Evolutionary conservation across 2,797 vertebrate genomes (phyloP), one percentile per base, ranked within the genome.

Genomic region (Dallia pectoralis): DNA sequence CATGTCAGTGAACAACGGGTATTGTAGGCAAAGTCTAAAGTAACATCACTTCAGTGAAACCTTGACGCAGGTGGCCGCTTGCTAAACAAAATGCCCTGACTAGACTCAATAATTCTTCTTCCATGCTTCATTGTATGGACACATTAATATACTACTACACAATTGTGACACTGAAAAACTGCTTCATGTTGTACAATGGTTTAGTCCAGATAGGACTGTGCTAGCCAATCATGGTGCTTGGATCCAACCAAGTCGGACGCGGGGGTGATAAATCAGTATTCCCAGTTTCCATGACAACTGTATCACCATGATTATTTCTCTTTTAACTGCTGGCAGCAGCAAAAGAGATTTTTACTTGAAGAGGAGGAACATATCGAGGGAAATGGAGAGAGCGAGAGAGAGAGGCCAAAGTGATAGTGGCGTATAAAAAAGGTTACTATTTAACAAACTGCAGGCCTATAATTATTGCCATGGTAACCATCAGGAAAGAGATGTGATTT

Each of bases 391-490:
- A 66, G 67, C 65, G 71, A 62, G 29, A 63, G 61, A 63, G 15
- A 32, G 29, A 63, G 30, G 62, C 30, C 62, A 33, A 64, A 33
- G 62, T 2, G 2, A 64, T 19, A 29, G 30, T 64, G 16, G 29
- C 11, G 62, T 64, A 30, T 30, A 33, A 30, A 63, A 33, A 16
- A 11, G 29, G 30, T 64, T 64, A 8, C 29, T 64, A 64, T 30
- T 32, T 64, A 64, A 64, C 29, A 33, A 16, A 64, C 73, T 51
- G 80, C 77, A 78, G 79, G 72, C 75, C 77, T 82, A 71, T 84
- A 80, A 82, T 82, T 84, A 83, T 82, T 82, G 70, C 81, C 81
- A 86, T 86, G 84, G 82, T 84, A 73, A 86, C 80, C 62, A 64
- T 64, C 15, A 64, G 61, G 29, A 47, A 29, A 27, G 48, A 51